These are phyloP conservation scores for Euzophera pinguis DNA, from an alignment of 2,888 invertebrate genomes.

Conservation along the genomic window DNA sequence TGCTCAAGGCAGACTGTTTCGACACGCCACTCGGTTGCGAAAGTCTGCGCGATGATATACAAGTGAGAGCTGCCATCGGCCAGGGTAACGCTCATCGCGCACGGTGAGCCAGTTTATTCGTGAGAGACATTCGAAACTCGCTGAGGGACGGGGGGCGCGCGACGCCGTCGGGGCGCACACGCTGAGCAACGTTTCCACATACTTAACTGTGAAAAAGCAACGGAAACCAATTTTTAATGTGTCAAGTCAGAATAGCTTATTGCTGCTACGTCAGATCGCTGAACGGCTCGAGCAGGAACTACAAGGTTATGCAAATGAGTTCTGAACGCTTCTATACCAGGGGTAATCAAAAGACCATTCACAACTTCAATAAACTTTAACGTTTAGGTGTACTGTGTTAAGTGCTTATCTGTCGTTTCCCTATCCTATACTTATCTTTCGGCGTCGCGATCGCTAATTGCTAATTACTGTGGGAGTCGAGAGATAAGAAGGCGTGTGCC, in stretches of 20 bases:
- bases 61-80: constrained; percentile 73
- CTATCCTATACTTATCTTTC: constrained; percentile 56
- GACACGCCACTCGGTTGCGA: constrained; percentile 74
- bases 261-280: constrained; percentile 79
- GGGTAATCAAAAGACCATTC: constrained; percentile 80
- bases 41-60: constrained; percentile 79
- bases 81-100: constrained; percentile 75
- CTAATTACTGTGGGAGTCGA: constrained; percentile 72
- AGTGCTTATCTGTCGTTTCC: constrained; percentile 72
- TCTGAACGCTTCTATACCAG: constrained; percentile 80
- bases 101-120: constrained; percentile 72
- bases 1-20: constrained; percentile 67
- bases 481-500: constrained; percentile 65
- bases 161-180: constrained; percentile 73
- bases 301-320: constrained; percentile 81
- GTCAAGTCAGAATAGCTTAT: constrained; percentile 78
- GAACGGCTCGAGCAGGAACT: constrained; percentile 77
- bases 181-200: constrained; percentile 63
- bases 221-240: constrained; percentile 78
- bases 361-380: constrained; percentile 81
- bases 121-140: constrained; percentile 72
- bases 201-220: constrained; percentile 63
- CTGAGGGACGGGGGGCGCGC: constrained; percentile 70
- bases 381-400: constrained; percentile 60
- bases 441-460: constrained; percentile 77